Conservation (phyloP, 2,888 invertebrate species). For the Synanthedon vespiformis region DNA sequence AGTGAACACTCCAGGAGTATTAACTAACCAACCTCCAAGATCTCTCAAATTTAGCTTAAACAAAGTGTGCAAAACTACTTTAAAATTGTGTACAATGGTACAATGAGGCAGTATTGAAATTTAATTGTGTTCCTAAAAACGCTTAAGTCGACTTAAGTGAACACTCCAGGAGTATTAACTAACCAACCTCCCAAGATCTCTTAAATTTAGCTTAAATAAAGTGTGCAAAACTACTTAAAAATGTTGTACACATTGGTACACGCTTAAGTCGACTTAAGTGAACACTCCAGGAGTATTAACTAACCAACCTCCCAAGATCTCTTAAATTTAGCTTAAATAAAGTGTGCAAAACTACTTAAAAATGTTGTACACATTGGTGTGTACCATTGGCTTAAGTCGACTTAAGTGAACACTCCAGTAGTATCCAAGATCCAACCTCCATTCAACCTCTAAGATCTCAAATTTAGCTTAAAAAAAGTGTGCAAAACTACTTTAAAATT, state of each 20-base stretch:
- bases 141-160: too few species aligned
- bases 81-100: background rate
- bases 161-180: constrained; percentile 73
- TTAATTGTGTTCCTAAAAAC: too few species aligned
- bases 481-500: background rate
- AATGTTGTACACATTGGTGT: too few species aligned
- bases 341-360: background rate
- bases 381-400: too few species aligned
- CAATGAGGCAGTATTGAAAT: background rate
- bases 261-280: too few species aligned
- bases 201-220: background rate
- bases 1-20: constrained; percentile 74
- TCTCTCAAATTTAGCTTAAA: background rate
- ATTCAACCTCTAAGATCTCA: background rate
- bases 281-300: constrained; percentile 70
- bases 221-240: background rate
- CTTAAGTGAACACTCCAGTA: constrained; percentile 66
- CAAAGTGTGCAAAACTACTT: background rate
- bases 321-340: background rate
- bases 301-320: constrained; percentile 11
- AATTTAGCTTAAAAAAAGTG: too few species aligned
- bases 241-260: background rate
- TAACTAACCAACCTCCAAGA: constrained; percentile 20
- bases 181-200: constrained; percentile 4
- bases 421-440: constrained; percentile 50